Evolutionary conservation across 1,140 invertebrate genomes (phyloP), one percentile per base, ranked within the genome.

Genomic region (Cydia strobilella): DNA sequence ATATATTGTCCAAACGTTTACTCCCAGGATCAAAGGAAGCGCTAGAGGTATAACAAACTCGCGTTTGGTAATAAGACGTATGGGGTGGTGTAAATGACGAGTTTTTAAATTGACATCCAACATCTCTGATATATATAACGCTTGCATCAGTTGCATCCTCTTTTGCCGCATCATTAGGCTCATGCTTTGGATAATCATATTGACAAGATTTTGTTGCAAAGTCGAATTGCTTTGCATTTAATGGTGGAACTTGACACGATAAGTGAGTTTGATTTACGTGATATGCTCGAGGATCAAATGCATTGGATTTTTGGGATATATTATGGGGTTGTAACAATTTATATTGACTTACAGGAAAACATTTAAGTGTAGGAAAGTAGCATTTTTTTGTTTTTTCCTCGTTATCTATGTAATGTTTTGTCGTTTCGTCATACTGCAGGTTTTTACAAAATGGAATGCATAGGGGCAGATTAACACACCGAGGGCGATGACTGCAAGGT

Each of bases 81-180:
- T 59, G 54, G 20, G 54, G 54, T 39, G 35, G 42, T n/a, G 18
- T 59, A 59, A 59, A 59, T 6, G 54, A 59, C 1, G 54, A 59
- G 72, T 79, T 86, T 74, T 83, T 80, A 74, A 91, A 91, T 72
- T 92, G 90, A 72, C 90, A 92, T 13, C 88, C 90, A 12, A 91
- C 90, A 78, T 92, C 90, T 79, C 90, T 87, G 10, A 92, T 90
- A 66, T 86, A 90, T 74, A 91, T 76, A 20, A 92, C 78, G 9
- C 54, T 59, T 23, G 80, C 83, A 31, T 89, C 84, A 51, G 74
- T 82, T 0, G 7, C 25, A 54, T n/a, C 78, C 7, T 81, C 75
- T 39, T 78, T 79, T 12, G 39, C 7, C 20, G 62, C 25, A 51
- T 48, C 72, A 15, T 25, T n/a, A 15, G 66, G 35, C 39, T 75